Conservation (phyloP, 2,113 vertebrate species). For the Steatornis caripensis region DNA sequence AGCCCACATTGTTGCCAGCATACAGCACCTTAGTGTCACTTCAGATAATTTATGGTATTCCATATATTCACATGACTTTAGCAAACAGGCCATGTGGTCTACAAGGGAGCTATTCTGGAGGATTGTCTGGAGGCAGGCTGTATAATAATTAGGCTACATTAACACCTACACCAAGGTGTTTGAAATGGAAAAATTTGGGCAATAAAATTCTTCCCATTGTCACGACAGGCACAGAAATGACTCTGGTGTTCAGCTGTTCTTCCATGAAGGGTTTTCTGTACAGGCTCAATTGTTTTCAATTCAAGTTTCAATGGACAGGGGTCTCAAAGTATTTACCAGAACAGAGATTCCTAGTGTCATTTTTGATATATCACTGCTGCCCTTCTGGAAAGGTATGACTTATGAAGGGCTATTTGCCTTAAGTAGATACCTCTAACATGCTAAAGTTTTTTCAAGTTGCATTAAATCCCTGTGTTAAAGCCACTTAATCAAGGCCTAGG, state of each 20-base stretch:
- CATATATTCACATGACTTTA: too few species aligned
- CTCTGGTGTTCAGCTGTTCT: background rate
- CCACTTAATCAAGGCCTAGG: background rate
- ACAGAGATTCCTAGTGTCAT: background rate
- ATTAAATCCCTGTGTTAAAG: background rate
- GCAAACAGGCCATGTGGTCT: background rate
- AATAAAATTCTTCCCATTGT: background rate
- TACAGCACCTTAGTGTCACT: background rate
- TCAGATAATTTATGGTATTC: background rate
- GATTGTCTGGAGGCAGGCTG: background rate
- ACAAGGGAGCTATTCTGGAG: background rate
- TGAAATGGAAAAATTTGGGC: background rate
- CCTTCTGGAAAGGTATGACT: background rate
- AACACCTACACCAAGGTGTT: background rate
- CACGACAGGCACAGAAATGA: background rate
- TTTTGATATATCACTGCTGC: background rate
- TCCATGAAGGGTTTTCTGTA: background rate
- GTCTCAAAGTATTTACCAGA: background rate
- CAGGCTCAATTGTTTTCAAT: background rate
- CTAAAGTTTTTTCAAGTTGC: background rate
- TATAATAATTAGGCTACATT: background rate
- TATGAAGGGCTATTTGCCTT: background rate
- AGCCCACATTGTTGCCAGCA: background rate
- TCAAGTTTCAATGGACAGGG: background rate
- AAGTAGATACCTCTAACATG: background rate